Evolutionary conservation across 1,140 invertebrate species (phyloP).

Genomic region (Drosophila asahinai): DNA sequence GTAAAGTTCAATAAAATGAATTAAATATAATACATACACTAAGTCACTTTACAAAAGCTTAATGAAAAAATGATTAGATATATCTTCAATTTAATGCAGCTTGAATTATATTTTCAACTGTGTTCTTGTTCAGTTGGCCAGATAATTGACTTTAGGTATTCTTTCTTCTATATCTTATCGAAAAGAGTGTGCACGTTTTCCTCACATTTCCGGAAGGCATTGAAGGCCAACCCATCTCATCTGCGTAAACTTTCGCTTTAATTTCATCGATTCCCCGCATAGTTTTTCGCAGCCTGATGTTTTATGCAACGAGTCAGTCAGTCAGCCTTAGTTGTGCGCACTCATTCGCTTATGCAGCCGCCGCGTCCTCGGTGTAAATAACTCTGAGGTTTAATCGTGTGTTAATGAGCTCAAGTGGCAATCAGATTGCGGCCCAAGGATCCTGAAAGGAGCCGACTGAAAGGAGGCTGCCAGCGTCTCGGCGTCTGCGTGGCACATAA

Average conservation of each 20-base stretch:
- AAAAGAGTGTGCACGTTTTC: too few species aligned
- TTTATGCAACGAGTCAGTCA: constrained; percentile 59
- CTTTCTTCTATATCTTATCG: not conserved
- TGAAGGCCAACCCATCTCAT: constrained; percentile 13
- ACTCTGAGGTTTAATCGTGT: constrained; percentile 77
- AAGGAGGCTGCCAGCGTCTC: constrained; percentile 37
- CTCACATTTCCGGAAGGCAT: too few species aligned
- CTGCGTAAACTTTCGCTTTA: constrained; percentile 51
- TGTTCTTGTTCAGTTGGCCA: too few species aligned
- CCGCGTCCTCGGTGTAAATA: constrained; percentile 59
- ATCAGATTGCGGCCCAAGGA: constrained; percentile 73
- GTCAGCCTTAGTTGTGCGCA: constrained; percentile 47
- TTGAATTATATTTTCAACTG: too few species aligned
- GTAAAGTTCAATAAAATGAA: too few species aligned
- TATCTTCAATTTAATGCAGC: too few species aligned
- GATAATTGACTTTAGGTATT: not conserved
- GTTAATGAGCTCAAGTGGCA: constrained; percentile 81
- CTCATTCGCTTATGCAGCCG: constrained; percentile 65
- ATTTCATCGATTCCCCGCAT: constrained; percentile 57
- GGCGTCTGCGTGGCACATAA: constrained; percentile 58
- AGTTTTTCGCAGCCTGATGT: constrained; percentile 42
- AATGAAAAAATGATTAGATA: too few species aligned
- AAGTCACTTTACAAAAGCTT: too few species aligned
- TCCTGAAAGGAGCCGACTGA: constrained; percentile 40
- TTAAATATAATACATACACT: too few species aligned